Conservation (phyloP, 2,888 invertebrate genomes). For the Ecliptopera silaceata region DNA sequence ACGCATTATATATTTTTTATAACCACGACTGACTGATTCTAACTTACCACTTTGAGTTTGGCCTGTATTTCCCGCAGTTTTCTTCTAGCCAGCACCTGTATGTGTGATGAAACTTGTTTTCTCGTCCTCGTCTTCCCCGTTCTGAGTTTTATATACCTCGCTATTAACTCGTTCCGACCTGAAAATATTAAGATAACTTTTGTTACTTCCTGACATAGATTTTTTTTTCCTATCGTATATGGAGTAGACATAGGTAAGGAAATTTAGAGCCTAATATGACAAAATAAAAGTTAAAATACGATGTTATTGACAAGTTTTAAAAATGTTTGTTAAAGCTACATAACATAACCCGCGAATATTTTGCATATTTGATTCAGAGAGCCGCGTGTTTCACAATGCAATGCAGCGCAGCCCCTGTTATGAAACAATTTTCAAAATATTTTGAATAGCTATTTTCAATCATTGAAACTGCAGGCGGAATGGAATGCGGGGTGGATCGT, state of each 20-base stretch:
- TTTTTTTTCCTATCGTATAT: neutral
- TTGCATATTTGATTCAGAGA: conserved; percentile 63
- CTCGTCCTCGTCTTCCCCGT: conserved; percentile 99
- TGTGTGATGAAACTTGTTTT: conserved; percentile 99
- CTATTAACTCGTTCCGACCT: conserved; percentile 99
- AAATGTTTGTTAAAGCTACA: conserved; percentile 44
- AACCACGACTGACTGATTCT: neutral
- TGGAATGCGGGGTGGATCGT: conserved; percentile 70
- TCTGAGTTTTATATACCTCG: conserved; percentile 99
- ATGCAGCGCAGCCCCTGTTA: conserved; percentile 63
- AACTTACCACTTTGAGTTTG: conserved; percentile 97
- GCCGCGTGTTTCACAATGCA: conserved; percentile 63
- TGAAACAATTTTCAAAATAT: conserved; percentile 83
- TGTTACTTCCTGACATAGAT: neutral
- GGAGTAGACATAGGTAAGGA: no score
- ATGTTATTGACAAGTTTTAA: neutral
- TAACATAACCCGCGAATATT: conserved; percentile 68
- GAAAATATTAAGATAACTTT: conserved; percentile 53
- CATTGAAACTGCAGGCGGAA: conserved; percentile 74
- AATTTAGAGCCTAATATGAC: no score
- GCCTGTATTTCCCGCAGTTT: conserved; percentile 99
- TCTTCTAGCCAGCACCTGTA: conserved; percentile 99
- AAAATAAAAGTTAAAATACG: no score
- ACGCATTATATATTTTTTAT: neutral
- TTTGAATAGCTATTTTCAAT: conserved; percentile 83